Evolutionary conservation across 2,113 vertebrate genomes (phyloP).

Genomic region (Trachemys scripta): DNA sequence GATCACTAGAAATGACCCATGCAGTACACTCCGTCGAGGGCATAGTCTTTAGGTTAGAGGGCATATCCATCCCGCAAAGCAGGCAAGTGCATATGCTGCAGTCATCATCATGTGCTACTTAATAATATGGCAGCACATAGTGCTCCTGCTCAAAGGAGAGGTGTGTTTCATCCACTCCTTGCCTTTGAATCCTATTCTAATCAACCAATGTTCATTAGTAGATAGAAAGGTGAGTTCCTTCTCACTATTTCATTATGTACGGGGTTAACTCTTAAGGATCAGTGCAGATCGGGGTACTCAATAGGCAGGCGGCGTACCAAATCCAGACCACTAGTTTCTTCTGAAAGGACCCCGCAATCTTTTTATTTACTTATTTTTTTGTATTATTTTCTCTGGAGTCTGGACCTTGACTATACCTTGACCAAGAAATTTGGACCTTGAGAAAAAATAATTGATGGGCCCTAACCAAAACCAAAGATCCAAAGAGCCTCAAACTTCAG

Average conservation of each 20-base stretch:
- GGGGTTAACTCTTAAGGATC: background rate
- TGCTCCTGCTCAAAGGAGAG: background rate
- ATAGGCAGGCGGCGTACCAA: too few relatives aligned
- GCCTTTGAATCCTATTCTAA: background rate
- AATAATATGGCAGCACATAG: background rate
- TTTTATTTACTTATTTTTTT: too few relatives aligned
- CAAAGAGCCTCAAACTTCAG: background rate
- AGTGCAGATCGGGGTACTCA: background rate
- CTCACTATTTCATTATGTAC: background rate
- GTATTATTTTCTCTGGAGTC: too few relatives aligned
- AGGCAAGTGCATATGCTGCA: background rate
- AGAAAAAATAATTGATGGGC: background rate
- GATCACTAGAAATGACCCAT: background rate
- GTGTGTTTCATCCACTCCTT: background rate
- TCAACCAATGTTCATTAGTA: background rate
- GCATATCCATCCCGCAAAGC: background rate
- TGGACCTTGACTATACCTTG: too few relatives aligned
- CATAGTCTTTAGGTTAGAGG: background rate
- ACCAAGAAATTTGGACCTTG: too few relatives aligned
- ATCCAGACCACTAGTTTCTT: too few relatives aligned
- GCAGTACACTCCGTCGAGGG: background rate
- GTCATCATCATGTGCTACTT: background rate
- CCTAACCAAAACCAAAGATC: background rate
- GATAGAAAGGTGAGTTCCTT: background rate
- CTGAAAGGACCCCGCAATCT: too few relatives aligned